phyloP scores from a whole-genome alignment of 2,113 vertebrate genomes.

The Anser brachyrhynchus region DNA sequence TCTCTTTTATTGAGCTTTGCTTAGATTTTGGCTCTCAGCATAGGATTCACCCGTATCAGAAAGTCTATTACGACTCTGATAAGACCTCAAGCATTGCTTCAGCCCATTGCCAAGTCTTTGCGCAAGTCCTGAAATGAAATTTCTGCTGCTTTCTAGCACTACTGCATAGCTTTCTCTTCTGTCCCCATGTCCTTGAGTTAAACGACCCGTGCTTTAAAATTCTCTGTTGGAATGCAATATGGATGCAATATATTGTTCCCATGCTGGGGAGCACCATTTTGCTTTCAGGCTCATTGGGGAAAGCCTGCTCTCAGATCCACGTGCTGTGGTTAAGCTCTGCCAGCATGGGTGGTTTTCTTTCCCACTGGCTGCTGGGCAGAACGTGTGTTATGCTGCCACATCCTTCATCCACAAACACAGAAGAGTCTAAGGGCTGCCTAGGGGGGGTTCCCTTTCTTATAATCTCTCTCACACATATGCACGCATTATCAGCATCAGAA shows the following conservation, averaged over 20 bases:
- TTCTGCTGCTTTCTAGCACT: not conserved
- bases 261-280: not conserved
- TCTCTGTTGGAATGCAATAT: not conserved
- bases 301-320: not conserved
- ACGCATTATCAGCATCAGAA: constrained; percentile 23
- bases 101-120: not conserved
- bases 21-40: not conserved
- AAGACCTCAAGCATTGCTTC: not conserved
- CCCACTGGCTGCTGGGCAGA: not conserved
- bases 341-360: not conserved
- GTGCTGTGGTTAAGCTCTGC: not conserved
- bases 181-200: not conserved
- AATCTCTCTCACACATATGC: constrained; percentile 25
- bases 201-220: not conserved
- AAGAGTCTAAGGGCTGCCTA: not conserved
- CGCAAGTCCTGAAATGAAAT: not conserved
- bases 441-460: not conserved
- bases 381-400: constrained; percentile 32
- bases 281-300: not conserved
- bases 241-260: not conserved
- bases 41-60: not conserved
- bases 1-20: not conserved
- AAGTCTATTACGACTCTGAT: not conserved
- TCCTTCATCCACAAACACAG: constrained; percentile 5
- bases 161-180: not conserved